phyloP scores from a whole-genome alignment of 2,888 invertebrate species.

The Drosophila tripunctata region DNA sequence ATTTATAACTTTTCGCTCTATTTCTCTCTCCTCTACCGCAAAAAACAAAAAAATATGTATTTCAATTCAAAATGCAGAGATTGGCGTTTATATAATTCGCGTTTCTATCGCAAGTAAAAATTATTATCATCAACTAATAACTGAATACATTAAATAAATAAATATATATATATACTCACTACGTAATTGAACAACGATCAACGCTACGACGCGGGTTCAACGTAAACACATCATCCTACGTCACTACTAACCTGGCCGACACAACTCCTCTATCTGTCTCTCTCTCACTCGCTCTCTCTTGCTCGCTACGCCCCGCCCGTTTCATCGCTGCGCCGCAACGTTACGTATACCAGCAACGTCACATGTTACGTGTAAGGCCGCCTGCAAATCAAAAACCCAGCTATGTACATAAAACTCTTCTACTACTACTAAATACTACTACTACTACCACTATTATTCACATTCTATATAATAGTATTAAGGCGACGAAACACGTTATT shows the following conservation, averaged over 20 bases:
- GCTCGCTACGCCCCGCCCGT: slow-evolving; percentile 9
- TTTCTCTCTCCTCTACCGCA: slow-evolving; percentile 57
- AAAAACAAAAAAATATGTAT: slow-evolving; percentile 39
- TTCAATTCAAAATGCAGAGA: slow-evolving; percentile 78
- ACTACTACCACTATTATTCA: slow-evolving; percentile 30
- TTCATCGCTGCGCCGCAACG: slow-evolving; percentile 52
- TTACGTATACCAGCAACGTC: slow-evolving; percentile 35
- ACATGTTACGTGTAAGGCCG: slow-evolving; percentile 63
- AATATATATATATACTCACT: slow-evolving; percentile 25
- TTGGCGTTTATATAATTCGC: slow-evolving; percentile 83
- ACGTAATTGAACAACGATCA: slow-evolving; percentile 45
- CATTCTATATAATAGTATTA: slow-evolving; percentile 23
- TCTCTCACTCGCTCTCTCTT: background rate
- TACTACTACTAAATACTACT: slow-evolving; percentile 13
- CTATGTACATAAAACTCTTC: slow-evolving; percentile 43
- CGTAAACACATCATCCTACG: slow-evolving; percentile 45
- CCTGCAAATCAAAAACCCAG: slow-evolving; percentile 46
- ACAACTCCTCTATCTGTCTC: slow-evolving; percentile 6
- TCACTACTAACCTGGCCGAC: slow-evolving; percentile 39
- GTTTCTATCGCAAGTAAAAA: slow-evolving; percentile 81
- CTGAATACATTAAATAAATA: slow-evolving; percentile 29
- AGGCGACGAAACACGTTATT: slow-evolving; percentile 43
- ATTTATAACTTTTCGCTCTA: slow-evolving; percentile 67
- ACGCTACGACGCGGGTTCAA: slow-evolving; percentile 35
- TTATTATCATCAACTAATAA: slow-evolving; percentile 20